Evolutionary conservation across 2,888 invertebrate species (phyloP).

Genomic region (Limenitis arthemis): DNA sequence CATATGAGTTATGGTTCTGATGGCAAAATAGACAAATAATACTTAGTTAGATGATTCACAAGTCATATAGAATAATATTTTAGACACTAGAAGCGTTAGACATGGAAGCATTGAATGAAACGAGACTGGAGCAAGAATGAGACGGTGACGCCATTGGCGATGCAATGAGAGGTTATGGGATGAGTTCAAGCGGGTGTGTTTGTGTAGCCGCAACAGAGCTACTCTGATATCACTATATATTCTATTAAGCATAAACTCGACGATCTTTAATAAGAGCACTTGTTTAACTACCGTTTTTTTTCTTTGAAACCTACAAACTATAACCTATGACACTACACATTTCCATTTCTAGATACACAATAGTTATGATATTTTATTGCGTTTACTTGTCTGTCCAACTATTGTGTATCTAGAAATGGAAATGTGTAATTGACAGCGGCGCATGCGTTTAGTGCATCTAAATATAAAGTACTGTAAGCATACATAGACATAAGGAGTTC

Average conservation of each 20-base stretch:
- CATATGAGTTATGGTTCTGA: constrained; percentile 1
- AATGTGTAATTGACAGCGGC: constrained; percentile 34
- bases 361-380: too few relatives aligned
- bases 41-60: background rate
- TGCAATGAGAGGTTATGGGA: constrained; percentile 33
- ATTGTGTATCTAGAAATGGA: constrained; percentile 29
- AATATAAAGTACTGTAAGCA: constrained; percentile 62
- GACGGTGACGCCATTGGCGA: constrained; percentile 20
- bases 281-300: background rate
- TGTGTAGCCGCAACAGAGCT: background rate
- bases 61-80: constrained; percentile 2
- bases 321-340: constrained; percentile 23
- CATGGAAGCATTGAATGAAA: constrained; percentile 44
- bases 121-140: constrained; percentile 26
- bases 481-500: constrained; percentile 64
- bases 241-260: constrained; percentile 2
- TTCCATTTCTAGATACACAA: too few relatives aligned
- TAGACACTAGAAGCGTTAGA: constrained; percentile 8
- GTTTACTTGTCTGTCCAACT: too few relatives aligned
- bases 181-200: constrained; percentile 27
- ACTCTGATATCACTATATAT: constrained; percentile 3
- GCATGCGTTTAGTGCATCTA: constrained; percentile 59
- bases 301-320: constrained; percentile 1
- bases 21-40: background rate
- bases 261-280: background rate